A percentile compares a stretch with the other conserved stretches of the same genome.
Evolutionary conservation across 2,113 vertebrate genomes (phyloP).

Genomic region (Panthera leo): DNA sequence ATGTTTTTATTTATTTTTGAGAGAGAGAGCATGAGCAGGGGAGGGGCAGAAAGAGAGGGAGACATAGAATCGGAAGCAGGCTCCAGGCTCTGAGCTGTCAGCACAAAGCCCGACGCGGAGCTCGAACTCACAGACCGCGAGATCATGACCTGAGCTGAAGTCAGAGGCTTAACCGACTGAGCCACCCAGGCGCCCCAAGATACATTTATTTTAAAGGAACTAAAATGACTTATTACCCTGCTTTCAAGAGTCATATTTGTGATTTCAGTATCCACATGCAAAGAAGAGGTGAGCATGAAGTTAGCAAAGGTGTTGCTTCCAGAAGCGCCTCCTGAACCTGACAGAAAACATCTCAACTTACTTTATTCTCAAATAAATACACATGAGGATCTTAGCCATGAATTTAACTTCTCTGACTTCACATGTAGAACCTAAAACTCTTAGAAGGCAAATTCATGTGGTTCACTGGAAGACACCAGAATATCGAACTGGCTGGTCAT

Average conservation of each 20-base stretch:
- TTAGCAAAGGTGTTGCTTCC: background rate
- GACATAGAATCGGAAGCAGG: too few species aligned
- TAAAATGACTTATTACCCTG: background rate
- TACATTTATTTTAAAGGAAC: background rate
- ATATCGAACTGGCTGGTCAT: background rate
- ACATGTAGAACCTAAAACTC: background rate
- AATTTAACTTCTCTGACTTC: background rate
- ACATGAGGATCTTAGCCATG: background rate
- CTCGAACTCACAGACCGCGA: too few species aligned
- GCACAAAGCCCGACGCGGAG: too few species aligned
- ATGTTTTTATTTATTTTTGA: too few species aligned
- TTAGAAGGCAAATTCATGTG: background rate
- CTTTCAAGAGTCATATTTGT: background rate
- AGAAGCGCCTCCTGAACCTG: background rate
- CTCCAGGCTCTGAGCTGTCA: too few species aligned
- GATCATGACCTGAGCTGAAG: too few species aligned
- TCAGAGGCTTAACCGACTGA: too few species aligned
- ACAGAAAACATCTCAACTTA: background rate
- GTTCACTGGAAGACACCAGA: background rate
- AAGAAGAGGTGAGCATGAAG: background rate
- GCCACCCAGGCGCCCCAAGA: background rate
- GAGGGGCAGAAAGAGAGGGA: too few species aligned
- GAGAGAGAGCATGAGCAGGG: too few species aligned
- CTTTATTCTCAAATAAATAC: background rate
- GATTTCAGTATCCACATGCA: background rate